Base-by-base conservation (phyloP, 2,113 vertebrate species). In the Sisor rabdophorus region DNA sequence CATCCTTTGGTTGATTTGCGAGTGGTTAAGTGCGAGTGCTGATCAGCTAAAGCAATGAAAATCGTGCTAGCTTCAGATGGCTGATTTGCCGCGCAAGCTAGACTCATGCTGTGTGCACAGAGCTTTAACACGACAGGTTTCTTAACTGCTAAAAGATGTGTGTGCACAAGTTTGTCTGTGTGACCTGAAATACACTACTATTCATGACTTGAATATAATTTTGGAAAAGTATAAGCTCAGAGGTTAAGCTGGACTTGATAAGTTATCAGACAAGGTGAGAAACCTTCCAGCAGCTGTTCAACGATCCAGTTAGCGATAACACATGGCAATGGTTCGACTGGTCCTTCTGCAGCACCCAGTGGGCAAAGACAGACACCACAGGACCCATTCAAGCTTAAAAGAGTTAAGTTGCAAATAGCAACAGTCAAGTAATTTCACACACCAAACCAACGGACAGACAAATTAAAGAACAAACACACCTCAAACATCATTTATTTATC, bases 341-440 rank as follows among this genome's bases (percentile, higher is more conserved):
- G 76, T 80, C 76, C 82, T 80, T 32, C 83, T 86, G 85, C 85
- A 86, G 77, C 85, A 86, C 85, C 85, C 73, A 83, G 85, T 86
- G 85, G 85, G 74, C 76, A 80, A 80, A 79, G 9, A 15, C 15
- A 52, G 83, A 79, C 76, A 86, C 76, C 78, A 74, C 85, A 86
- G 3, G 75, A 70, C 30, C 26, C 50, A 54, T 44, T 32, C 10
- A 30, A 72, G 54, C 69, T 75, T 44, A 9, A 44, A 44, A 44
- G 40, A 44, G 40, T 36, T 36, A 44, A 36, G 32, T 44, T 44
- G 40, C 19, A 64, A 40, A 40, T 2, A 32, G 60, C 60, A 63
- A 12, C 17, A 28, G 32, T 4, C 12, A 47, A 12, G 12, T 16
- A 24, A 22, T 47, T 16, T 24, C n/a, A 65, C 2, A 22, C 15